A percentile compares a stretch with the other conserved stretches of the same genome.
Conservation (phyloP, 1,140 invertebrate genomes). For the Tetranychus cinnabarinus region DNA sequence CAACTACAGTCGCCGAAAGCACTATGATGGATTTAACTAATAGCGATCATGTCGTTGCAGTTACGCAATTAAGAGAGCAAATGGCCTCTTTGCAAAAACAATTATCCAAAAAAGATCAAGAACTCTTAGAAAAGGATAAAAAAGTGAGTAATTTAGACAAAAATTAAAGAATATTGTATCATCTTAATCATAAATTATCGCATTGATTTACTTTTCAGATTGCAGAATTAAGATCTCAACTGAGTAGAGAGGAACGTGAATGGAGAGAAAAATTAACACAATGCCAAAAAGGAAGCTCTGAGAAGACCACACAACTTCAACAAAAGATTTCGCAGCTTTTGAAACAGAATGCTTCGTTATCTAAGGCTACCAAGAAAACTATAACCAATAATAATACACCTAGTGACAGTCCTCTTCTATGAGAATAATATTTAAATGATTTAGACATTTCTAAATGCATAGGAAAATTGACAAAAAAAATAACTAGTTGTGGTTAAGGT, state of each 20-base stretch:
- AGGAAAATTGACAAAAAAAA: background rate
- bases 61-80: constrained; percentile 78
- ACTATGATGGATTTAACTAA: constrained; percentile 42
- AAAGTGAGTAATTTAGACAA: constrained; percentile 30
- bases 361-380: constrained; percentile 40
- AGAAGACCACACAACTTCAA: constrained; percentile 37
- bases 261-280: constrained; percentile 56
- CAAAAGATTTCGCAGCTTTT: constrained; percentile 18
- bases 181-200: background rate
- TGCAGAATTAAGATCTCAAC: constrained; percentile 71
- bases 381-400: background rate
- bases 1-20: constrained; percentile 7
- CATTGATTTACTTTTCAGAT: constrained; percentile 33
- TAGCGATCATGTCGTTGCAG: constrained; percentile 75
- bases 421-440: background rate
- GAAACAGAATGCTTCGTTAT: constrained; percentile 49
- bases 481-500: too few relatives aligned
- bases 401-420: constrained; percentile 8
- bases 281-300: constrained; percentile 50
- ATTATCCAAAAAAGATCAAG: constrained; percentile 53
- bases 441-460: background rate
- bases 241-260: constrained; percentile 64
- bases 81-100: constrained; percentile 78
- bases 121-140: constrained; percentile 69
- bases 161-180: background rate